phyloP scores from a whole-genome alignment of 2,113 vertebrate species.

The Cinclus mexicanus region DNA sequence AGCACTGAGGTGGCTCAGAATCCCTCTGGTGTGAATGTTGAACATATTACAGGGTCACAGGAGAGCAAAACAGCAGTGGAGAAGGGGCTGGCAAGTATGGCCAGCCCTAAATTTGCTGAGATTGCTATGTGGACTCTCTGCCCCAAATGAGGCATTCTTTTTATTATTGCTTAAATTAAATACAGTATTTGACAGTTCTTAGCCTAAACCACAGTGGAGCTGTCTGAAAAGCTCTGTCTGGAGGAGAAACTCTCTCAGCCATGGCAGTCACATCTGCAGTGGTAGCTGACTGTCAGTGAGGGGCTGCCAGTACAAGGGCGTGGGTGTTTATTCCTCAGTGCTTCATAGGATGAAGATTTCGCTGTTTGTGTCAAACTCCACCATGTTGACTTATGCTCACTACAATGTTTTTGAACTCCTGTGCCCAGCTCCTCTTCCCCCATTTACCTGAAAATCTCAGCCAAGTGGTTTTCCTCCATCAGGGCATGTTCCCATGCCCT shows the following conservation, averaged over 20 bases:
- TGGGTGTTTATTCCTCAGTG: neutral
- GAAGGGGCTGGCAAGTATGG: neutral
- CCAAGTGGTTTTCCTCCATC: neutral
- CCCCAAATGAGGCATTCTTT: neutral
- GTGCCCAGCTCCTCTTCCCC: neutral
- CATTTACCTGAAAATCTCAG: neutral
- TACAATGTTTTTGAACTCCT: neutral
- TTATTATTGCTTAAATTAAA: constrained; percentile 36
- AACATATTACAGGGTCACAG: neutral
- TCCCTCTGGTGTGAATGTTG: neutral
- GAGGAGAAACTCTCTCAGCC: neutral
- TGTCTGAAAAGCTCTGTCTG: neutral
- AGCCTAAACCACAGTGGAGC: neutral
- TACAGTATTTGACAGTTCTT: constrained; percentile 3
- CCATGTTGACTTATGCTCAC: neutral
- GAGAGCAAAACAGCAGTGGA: neutral
- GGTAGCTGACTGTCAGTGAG: neutral
- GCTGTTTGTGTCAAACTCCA: neutral
- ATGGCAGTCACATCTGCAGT: neutral
- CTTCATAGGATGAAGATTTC: neutral
- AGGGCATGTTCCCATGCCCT: accelerated
- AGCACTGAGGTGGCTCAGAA: neutral
- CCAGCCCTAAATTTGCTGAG: neutral
- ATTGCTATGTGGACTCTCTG: neutral
- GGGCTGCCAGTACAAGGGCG: neutral